Conservation (phyloP, 2,113 vertebrate species). For the Forbesichthys agassizii region DNA sequence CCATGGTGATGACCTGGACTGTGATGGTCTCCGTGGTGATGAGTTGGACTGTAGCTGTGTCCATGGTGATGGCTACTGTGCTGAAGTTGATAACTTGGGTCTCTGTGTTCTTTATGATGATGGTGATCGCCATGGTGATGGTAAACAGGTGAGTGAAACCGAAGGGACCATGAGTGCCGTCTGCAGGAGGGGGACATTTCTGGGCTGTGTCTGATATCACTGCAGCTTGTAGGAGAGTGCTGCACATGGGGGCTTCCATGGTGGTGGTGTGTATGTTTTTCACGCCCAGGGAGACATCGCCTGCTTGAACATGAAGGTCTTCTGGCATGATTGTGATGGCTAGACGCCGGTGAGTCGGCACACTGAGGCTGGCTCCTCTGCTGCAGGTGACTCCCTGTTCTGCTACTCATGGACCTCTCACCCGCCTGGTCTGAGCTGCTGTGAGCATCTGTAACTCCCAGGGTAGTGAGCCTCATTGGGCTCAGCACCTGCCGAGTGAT, state of each 20-base stretch:
- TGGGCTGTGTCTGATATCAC: constrained; percentile 24
- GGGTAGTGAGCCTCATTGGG: constrained; percentile 76
- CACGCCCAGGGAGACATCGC: constrained; percentile 33
- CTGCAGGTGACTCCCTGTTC: constrained; percentile 7
- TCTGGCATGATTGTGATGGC: constrained; percentile 42
- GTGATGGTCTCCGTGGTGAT: constrained; percentile 2
- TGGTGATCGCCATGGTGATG: constrained; percentile 29
- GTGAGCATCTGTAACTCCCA: constrained; percentile 71
- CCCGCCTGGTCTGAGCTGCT: constrained; percentile 28
- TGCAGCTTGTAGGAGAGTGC: constrained; percentile 39
- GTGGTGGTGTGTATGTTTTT: constrained; percentile 25
- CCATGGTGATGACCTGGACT: constrained; percentile 6
- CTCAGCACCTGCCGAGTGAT: constrained; percentile 83
- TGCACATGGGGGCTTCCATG: constrained; percentile 15
- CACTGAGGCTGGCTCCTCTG: constrained; percentile 36
- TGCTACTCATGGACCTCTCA: constrained; percentile 36
- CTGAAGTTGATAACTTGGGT: constrained; percentile 6
- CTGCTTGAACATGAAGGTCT: constrained; percentile 27
- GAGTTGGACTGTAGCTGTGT: neutral
- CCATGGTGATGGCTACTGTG: constrained; percentile 15
- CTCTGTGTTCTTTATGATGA: constrained; percentile 9
- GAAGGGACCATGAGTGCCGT: constrained; percentile 37
- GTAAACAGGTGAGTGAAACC: constrained; percentile 23
- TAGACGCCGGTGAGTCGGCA: constrained; percentile 54
- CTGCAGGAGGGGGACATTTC: constrained; percentile 20